A percentile compares a stretch with the other conserved stretches of the same genome.
phyloP scores from a whole-genome alignment of 64 coral and sea anemone genomes.

The Montipora efflorescens region DNA sequence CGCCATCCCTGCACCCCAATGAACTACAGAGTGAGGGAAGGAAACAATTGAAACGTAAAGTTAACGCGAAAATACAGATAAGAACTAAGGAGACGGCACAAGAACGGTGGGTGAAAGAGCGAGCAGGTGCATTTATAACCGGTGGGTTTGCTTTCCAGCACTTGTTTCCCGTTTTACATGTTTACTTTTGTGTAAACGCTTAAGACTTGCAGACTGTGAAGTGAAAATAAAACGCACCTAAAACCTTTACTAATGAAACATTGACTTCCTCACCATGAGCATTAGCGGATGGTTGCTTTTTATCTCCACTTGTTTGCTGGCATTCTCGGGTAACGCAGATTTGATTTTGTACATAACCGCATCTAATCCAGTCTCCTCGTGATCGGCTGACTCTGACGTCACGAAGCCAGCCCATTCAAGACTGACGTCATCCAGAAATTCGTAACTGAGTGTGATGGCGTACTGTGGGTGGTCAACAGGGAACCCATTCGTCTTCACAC shows the following conservation, averaged over 20 bases:
- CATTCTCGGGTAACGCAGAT: constrained; percentile 87
- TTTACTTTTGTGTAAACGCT: too few species aligned
- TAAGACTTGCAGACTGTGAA: too few species aligned
- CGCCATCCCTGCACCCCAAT: too few species aligned
- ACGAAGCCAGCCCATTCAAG: constrained; percentile 80
- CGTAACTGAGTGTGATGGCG: constrained; percentile 86
- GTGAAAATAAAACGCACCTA: neutral
- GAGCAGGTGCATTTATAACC: too few species aligned
- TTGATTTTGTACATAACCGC: constrained; percentile 90
- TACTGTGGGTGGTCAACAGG: constrained; percentile 81
- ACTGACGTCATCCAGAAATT: constrained; percentile 94
- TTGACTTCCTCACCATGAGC: constrained; percentile 77
- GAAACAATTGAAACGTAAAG: too few species aligned
- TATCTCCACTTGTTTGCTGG: constrained; percentile 83
- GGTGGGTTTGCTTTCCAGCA: too few species aligned
- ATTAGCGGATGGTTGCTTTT: constrained; percentile 97
- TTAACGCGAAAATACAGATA: too few species aligned
- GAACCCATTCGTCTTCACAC: constrained; percentile 70
- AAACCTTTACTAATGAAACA: neutral
- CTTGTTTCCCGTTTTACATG: too few species aligned
- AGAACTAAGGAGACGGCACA: too few species aligned
- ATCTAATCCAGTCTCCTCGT: constrained; percentile 73
- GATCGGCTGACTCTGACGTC: constrained; percentile 1
- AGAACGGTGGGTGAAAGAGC: too few species aligned
- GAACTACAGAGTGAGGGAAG: too few species aligned